Conservation (phyloP, 1,140 invertebrate genomes). For the Euborellia annulipes region DNA sequence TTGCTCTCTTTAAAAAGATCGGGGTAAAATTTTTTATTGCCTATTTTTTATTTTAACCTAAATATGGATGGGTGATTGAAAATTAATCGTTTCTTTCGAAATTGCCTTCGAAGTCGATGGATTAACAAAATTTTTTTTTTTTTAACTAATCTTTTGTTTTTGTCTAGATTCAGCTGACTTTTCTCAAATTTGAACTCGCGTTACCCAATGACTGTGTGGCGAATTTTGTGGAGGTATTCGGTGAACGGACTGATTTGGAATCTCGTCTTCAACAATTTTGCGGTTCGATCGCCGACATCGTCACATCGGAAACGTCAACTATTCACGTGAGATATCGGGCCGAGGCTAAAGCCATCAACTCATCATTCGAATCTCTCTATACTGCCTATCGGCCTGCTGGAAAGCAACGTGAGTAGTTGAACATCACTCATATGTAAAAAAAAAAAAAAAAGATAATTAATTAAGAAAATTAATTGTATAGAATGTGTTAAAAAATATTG, state of each 20-base stretch:
- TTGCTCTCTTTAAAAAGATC: no score
- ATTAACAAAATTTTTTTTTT: neutral
- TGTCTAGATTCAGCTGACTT: constrained; percentile 55
- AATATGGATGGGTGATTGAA: no score
- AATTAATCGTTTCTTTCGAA: no score
- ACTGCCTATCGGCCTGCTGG: constrained; percentile 41
- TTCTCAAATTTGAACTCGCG: constrained; percentile 45
- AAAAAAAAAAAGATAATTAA: constrained; percentile 5
- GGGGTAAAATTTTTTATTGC: no score
- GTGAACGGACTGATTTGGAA: constrained; percentile 43
- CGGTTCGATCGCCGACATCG: constrained; percentile 57
- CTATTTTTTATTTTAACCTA: no score
- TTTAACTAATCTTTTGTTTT: constrained; percentile 12
- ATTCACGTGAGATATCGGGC: constrained; percentile 56
- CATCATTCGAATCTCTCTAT: constrained; percentile 50
- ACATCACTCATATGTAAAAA: no score
- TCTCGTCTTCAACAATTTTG: constrained; percentile 52
- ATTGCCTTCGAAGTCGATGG: no score
- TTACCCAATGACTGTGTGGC: constrained; percentile 69
- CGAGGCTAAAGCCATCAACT: constrained; percentile 42
- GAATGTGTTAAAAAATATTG: constrained; percentile 6
- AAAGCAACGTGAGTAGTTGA: no score
- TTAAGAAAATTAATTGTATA: constrained; percentile 12
- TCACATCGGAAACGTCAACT: constrained; percentile 40
- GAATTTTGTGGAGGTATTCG: constrained; percentile 66